These are phyloP conservation scores for Etia nguti DNA, from an alignment of 2,113 vertebrate genomes.

Conservation along the genomic window DNA sequence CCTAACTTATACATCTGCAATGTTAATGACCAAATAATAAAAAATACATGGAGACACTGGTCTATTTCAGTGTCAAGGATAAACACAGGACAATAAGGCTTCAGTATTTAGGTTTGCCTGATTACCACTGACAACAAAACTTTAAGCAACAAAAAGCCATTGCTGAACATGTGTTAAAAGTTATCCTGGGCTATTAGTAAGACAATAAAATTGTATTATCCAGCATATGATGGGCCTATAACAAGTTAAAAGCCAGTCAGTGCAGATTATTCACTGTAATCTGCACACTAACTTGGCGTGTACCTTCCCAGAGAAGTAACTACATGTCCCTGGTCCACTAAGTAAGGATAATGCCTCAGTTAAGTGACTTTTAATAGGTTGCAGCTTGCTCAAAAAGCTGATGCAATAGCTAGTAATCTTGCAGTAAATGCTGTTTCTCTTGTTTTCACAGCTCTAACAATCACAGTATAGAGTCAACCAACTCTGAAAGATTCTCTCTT, in stretches of 20 bases:
- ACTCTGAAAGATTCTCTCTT: not conserved
- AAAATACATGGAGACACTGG: not conserved
- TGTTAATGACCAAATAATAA: constrained; percentile 7
- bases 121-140: not conserved
- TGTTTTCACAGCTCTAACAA: not conserved
- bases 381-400: not conserved
- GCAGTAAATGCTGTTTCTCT: not conserved
- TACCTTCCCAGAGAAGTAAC: not conserved
- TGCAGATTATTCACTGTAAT: not conserved
- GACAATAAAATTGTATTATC: not conserved
- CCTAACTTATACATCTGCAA: not conserved
- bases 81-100: not conserved
- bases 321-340: not conserved
- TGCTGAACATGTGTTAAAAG: not conserved
- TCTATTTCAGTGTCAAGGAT: not conserved
- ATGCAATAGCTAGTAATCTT: not conserved
- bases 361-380: not conserved
- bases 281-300: not conserved
- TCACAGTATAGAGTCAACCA: no score
- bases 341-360: not conserved
- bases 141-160: not conserved
- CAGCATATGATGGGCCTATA: not conserved
- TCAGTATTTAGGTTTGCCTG: not conserved
- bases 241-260: not conserved
- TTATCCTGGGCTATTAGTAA: not conserved